Conservation (phyloP, 2,113 vertebrate genomes). For the Syrmaticus mikado region DNA sequence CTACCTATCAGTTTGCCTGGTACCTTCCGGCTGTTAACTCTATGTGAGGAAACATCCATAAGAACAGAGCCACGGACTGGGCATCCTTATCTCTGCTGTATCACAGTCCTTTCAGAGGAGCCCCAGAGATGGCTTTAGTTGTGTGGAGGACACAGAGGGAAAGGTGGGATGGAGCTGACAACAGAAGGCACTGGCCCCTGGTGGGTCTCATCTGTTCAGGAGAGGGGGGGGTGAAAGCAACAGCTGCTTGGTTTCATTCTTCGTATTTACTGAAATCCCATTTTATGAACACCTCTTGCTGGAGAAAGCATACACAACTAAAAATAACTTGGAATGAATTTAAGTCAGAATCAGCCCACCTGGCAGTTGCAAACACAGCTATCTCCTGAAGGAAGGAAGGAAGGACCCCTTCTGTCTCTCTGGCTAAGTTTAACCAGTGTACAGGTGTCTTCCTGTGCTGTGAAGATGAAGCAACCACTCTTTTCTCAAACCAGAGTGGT, state of each 20-base stretch:
- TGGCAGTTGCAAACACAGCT: not conserved
- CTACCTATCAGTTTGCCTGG: not conserved
- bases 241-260: not conserved
- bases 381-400: too few species aligned
- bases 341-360: constrained; percentile 21
- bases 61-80: not conserved
- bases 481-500: not conserved
- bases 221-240: not conserved
- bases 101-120: not conserved
- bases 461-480: not conserved
- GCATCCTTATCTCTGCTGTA: not conserved
- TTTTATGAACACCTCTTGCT: not conserved
- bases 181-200: not conserved
- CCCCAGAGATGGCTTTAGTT: not conserved
- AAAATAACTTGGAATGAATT: constrained; percentile 37
- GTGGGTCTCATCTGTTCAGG: fast-evolving
- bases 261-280: not conserved
- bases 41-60: not conserved
- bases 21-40: not conserved
- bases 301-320: not conserved
- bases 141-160: not conserved
- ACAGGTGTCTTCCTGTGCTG: constrained; percentile 40
- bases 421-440: not conserved
- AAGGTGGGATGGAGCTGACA: not conserved
- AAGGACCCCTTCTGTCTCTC: not conserved